Conservation (phyloP, 1,140 invertebrate species). For the Trinorchestia longiramus region DNA sequence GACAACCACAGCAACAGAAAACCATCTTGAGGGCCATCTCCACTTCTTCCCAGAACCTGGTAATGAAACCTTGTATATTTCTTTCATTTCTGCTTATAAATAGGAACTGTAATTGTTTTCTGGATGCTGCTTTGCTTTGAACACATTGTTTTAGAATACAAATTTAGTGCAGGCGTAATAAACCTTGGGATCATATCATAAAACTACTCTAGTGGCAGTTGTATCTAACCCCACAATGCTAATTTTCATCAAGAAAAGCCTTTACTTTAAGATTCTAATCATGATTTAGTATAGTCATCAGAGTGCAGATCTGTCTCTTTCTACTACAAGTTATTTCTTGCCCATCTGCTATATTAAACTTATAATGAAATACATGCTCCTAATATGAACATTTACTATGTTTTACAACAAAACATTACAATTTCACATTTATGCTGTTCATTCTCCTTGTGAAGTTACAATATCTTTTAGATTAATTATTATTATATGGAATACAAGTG, state of each 20-base stretch:
- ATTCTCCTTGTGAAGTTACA: not conserved
- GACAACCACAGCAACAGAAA: constrained; percentile 1
- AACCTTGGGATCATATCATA: not conserved
- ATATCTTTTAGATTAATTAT: not conserved
- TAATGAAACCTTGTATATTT: not conserved
- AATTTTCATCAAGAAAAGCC: not conserved
- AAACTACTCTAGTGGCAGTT: not conserved
- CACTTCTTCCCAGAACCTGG: not conserved
- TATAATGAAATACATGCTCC: no score
- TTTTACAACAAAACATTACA: not conserved
- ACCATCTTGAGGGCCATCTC: constrained; percentile 30
- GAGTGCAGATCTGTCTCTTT: not conserved
- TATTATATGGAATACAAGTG: not conserved
- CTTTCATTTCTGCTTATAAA: not conserved
- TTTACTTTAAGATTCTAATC: not conserved
- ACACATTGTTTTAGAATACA: not conserved
- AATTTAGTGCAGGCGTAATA: not conserved
- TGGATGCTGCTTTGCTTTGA: not conserved
- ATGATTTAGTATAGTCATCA: not conserved
- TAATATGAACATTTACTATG: not conserved
- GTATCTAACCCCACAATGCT: not conserved
- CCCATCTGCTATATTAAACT: not conserved
- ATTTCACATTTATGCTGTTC: not conserved
- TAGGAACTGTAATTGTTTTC: not conserved
- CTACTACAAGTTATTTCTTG: not conserved